Percentiles rank a stretch among this genome's conserved stretches.
phyloP scores from a whole-genome alignment of 2,113 vertebrate species.

The Pterocles burchelli region DNA sequence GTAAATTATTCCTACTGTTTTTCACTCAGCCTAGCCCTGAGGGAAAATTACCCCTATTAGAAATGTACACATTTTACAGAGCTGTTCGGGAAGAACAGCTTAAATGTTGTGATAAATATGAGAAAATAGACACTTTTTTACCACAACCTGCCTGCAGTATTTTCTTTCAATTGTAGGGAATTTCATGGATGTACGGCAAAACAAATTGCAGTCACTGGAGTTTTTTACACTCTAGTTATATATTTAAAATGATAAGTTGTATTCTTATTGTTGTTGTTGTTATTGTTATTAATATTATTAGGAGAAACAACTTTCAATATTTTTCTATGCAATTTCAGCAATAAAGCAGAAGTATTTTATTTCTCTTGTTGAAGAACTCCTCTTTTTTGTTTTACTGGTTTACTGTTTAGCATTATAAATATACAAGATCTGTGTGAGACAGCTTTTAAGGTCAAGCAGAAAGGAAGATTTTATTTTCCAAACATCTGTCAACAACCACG shows the following conservation, averaged over 20 bases:
- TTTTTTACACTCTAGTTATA: constrained; percentile 24
- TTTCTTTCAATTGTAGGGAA: constrained; percentile 64
- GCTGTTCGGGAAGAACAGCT: constrained; percentile 43
- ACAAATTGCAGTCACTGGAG: constrained; percentile 32
- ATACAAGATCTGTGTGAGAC: constrained; percentile 11
- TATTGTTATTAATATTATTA: not conserved
- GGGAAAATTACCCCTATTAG: constrained; percentile 16
- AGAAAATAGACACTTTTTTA: constrained; percentile 52
- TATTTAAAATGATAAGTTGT: constrained; percentile 18
- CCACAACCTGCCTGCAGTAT: constrained; percentile 10
- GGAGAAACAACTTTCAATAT: not conserved
- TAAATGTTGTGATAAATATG: constrained; percentile 54
- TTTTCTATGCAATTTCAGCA: not conserved
- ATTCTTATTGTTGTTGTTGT: not conserved
- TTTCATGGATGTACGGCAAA: constrained; percentile 53
- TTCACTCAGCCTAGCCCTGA: not conserved
- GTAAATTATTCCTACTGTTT: constrained; percentile 47
- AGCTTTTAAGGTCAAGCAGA: constrained; percentile 72
- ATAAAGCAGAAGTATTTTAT: not conserved
- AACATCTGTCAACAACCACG: constrained; percentile 67
- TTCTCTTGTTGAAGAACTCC: not conserved
- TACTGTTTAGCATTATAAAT: constrained; percentile 43
- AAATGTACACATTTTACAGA: constrained; percentile 44
- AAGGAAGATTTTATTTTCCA: constrained; percentile 63
- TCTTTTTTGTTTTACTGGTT: not conserved